Base-by-base conservation (phyloP, 2,113 vertebrate genomes). In the Thalassarche chlororhynchos region DNA sequence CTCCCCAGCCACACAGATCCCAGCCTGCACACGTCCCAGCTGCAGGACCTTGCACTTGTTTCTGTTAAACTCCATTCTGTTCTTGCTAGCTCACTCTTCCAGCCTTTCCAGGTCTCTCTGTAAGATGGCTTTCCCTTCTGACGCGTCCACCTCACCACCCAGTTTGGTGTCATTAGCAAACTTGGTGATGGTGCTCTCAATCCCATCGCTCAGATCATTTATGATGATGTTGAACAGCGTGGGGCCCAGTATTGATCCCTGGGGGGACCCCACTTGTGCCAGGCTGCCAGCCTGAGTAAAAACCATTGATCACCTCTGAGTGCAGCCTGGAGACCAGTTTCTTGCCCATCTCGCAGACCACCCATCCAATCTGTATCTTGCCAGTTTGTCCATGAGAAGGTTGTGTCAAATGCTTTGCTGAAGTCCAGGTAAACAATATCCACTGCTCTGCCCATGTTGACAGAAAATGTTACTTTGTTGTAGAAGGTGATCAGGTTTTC, bases 301-400 rank as follows among this genome's bases (percentile, higher is more conserved):
- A 31, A 6, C 8, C 20, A 4, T 6, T 28, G 51, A 26, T 9
- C 46, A 52, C 31, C 38, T 52, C 6, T n/a, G 38, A 54, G 55
- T 54, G 28, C 10, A 10, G 10, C 52, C 61, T 5, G 7, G 5
- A 34, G n/a, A 9, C 54, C 28, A 1, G 1, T 18, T 54, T 24
- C 19, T 14, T 44, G 38, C 68, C 11, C 5, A 0, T 34, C 44
- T 36, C 17, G 2, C 29, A 2, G 32, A 19, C 29, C 15, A 2
- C 13, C 18, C 26, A 26, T 32, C 26, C 0, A 1, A 20, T 21
- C 32, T 52, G 17, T 55, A 0, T 6, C 8, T 28, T 32, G 7
- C 23, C 34, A 21, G 17, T 77, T 85, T 89, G 57, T 54, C 14
- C 10, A 1, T 7, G 7, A 62, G 47, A 31, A 84, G 38, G 13